Base-by-base conservation (phyloP, 2,888 invertebrate species). In the Pristionchus japonicus region DNA sequence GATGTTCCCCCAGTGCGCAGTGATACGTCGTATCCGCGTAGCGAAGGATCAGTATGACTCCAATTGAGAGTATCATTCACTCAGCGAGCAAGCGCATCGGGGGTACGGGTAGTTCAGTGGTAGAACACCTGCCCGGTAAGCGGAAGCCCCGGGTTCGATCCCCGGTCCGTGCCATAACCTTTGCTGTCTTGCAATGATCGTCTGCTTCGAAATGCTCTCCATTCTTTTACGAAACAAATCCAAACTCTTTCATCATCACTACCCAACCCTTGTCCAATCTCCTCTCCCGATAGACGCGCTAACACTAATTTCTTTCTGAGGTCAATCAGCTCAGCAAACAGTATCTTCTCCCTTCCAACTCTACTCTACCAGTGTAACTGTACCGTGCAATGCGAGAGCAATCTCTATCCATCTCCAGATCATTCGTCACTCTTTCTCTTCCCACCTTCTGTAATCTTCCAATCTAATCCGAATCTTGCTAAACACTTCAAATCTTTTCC, bases 401-500 rank as follows among this genome's bases (percentile, higher is more conserved):
- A 57, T 7, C 70, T 40, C 70, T 37, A 74, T 37, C 11, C n/a
- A 40, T 40, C 70, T 23, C 9, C 23, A 64, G 31, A 64, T 13
- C 17, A 4, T 31, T 40, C 70, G 11, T 31, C 11, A 31, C 52
- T n/a, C 7, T 9, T n/a, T 57, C 57, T 57, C 57, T n/a, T 57
- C 57, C 9, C 20, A 23, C 23, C n/a, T 57, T 57, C 57, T 57
- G 64, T 64, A 64, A 57, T 64, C 27, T 31, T 31, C 31, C 31
- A 31, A 64, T 64, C 64, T 64, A 74, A 74, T 74, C 31, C 70
- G 70, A 37, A 74, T 74, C 70, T 40, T 7, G 23, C 40, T 40
- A 74, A 74, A 74, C 40, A 74, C 40, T 74, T 74, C 70, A 74
- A 37, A 74, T 40, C 67, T 74, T 23, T 74, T 40, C 17, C 31